Evolutionary conservation across 2,888 invertebrate species (phyloP).

Genomic region (Agriopis aurantiaria): DNA sequence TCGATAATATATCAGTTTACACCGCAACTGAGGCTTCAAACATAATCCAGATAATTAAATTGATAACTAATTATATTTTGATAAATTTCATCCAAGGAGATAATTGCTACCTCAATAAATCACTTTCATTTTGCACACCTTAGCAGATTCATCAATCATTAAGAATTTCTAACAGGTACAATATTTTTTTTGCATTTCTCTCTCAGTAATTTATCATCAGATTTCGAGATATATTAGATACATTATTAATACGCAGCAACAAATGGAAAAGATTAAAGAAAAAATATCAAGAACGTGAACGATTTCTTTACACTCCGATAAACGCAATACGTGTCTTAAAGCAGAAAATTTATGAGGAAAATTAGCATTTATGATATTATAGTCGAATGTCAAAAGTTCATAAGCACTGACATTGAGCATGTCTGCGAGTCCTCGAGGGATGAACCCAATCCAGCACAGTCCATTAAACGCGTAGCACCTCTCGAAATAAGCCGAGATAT

Average conservation of each 20-base stretch:
- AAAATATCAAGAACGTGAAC: slow-evolving; percentile 1
- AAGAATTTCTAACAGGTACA: slow-evolving; percentile 27
- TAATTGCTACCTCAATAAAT: slow-evolving; percentile 34
- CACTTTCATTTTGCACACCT: slow-evolving; percentile 33
- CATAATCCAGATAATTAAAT: neutral
- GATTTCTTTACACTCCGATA: slow-evolving; percentile 13
- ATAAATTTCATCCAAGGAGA: slow-evolving; percentile 15
- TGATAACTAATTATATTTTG: slow-evolving; percentile 9
- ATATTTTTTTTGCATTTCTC: slow-evolving; percentile 22
- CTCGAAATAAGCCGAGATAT: slow-evolving; percentile 37
- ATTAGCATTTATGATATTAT: slow-evolving; percentile 41
- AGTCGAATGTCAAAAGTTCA: slow-evolving; percentile 55
- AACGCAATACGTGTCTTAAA: slow-evolving; percentile 17
- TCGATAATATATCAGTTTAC: neutral
- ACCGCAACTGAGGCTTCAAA: neutral
- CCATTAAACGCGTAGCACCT: slow-evolving; percentile 30
- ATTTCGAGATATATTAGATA: slow-evolving; percentile 19
- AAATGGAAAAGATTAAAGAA: slow-evolving; percentile 25
- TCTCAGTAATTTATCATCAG: slow-evolving; percentile 24
- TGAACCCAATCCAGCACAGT: slow-evolving; percentile 28
- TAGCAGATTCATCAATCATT: slow-evolving; percentile 34
- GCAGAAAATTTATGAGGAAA: slow-evolving; percentile 32
- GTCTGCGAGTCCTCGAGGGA: slow-evolving; percentile 34
- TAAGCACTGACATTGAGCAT: slow-evolving; percentile 42
- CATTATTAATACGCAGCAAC: neutral